Evolutionary conservation across 2,113 vertebrate species (phyloP).

Genomic region (Neotragus pygmaeus): DNA sequence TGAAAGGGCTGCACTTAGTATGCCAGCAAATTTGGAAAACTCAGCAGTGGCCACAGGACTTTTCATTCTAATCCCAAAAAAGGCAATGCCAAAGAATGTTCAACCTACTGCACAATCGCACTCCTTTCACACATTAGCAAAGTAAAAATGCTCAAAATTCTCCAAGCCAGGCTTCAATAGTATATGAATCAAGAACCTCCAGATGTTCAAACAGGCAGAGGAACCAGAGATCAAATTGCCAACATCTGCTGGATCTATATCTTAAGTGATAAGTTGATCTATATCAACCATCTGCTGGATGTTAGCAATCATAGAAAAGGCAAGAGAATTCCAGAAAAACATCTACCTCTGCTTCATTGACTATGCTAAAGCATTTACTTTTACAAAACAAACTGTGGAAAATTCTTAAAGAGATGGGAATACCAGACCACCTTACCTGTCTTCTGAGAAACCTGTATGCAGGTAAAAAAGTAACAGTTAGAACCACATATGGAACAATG

Average conservation of each 20-base stretch:
- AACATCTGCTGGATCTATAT: not conserved
- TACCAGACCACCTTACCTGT: not conserved
- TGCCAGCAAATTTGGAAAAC: not conserved
- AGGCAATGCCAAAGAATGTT: not conserved
- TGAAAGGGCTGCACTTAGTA: not conserved
- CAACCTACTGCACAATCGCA: not conserved
- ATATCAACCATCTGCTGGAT: no score
- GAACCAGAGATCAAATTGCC: not conserved
- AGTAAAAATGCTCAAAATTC: not conserved
- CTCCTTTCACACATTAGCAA: not conserved
- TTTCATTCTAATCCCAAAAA: not conserved
- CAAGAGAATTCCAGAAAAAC: not conserved
- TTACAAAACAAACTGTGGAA: not conserved
- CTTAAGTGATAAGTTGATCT: no score
- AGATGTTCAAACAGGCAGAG: not conserved
- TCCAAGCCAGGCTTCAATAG: not conserved
- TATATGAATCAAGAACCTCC: not conserved
- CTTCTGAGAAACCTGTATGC: not conserved
- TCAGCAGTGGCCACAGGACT: not conserved
- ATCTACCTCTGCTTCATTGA: not conserved
- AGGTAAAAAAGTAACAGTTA: not conserved
- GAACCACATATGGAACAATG: not conserved
- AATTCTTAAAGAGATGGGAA: not conserved
- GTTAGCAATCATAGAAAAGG: not conserved
- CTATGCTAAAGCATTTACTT: not conserved